Evolutionary conservation across 2,113 vertebrate species (phyloP), one percentile per base, ranked within the genome.

Genomic region (Regulus satrapa): DNA sequence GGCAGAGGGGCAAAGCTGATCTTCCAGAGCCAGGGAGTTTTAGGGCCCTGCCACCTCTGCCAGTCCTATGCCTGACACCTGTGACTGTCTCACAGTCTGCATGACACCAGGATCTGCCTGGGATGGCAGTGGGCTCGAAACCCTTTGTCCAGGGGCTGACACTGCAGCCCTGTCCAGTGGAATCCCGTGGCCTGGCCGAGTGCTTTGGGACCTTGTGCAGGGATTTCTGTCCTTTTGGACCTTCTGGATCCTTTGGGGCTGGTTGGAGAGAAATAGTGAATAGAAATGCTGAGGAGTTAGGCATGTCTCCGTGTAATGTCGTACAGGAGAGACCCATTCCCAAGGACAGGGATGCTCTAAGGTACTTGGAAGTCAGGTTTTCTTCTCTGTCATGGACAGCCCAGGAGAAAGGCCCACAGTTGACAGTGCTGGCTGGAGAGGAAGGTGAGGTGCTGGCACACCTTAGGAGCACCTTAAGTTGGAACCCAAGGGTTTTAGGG

Each of bases 71-170:
- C 29, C n/a, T 52, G 23, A 12, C 1, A 4, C 14, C 9, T 18
- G 32, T n/a, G 38, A 4, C 8, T 8, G 18, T 9, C 8, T 24
- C 0, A 2, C 29, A n/a, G 38, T 16, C 25, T 76, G 16, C 5
- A 0, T 7, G 64, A 5, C 29, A 48, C 18, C 34, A 54, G 26
- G 40, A 4, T 34, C 31, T 6, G 21, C 48, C 67, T 0, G 0
- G 18, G 32, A 1, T 21, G 40, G 15, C 2, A 14, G 2, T 1
- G 5, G 69, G 15, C 59, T 46, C 24, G 23, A 17, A 56, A 41
- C 16, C 36, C 31, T 40, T 34, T 19, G 32, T 7, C 18, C 25
- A 16, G 13, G 56, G 28, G 10, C 28, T 58, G 62, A 12, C 28
- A 1, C 14, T 56, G 46, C 55, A 61, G 64, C 81, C 31, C 6